Conservation (phyloP, 1,140 invertebrate genomes). For the Oppia nitens region DNA sequence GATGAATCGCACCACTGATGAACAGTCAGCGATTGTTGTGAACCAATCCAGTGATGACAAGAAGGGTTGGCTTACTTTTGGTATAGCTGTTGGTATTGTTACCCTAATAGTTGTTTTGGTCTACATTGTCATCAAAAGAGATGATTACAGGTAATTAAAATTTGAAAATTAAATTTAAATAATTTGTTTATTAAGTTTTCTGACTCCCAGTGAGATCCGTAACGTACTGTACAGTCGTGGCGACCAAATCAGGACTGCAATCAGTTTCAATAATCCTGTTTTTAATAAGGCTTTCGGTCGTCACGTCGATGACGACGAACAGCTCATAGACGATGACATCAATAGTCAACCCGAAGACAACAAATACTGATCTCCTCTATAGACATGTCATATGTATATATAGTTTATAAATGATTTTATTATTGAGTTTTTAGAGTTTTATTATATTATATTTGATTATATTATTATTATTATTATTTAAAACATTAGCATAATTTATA, state of each 20-base stretch:
- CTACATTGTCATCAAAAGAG: not conserved
- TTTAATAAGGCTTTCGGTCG: not conserved
- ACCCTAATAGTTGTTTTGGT: not conserved
- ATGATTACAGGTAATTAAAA: not conserved
- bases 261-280: not conserved
- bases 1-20: too few species aligned
- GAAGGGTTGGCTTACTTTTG: not conserved
- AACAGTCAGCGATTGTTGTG: too few species aligned
- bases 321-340: too few species aligned
- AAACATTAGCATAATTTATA: too few species aligned
- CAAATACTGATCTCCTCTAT: too few species aligned
- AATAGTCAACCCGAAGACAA: too few species aligned
- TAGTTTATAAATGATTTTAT: too few species aligned
- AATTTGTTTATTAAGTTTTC: not conserved
- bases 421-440: too few species aligned
- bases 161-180: not conserved
- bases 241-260: not conserved
- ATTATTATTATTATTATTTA: too few species aligned
- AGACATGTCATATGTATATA: too few species aligned
- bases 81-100: not conserved
- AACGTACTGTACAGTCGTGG: not conserved
- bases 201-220: not conserved
- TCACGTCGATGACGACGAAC: not conserved
- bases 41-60: too few species aligned
- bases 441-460: too few species aligned